Evolutionary conservation across 2,888 invertebrate species (phyloP).

Genomic region (Ormyrus thymus): DNA sequence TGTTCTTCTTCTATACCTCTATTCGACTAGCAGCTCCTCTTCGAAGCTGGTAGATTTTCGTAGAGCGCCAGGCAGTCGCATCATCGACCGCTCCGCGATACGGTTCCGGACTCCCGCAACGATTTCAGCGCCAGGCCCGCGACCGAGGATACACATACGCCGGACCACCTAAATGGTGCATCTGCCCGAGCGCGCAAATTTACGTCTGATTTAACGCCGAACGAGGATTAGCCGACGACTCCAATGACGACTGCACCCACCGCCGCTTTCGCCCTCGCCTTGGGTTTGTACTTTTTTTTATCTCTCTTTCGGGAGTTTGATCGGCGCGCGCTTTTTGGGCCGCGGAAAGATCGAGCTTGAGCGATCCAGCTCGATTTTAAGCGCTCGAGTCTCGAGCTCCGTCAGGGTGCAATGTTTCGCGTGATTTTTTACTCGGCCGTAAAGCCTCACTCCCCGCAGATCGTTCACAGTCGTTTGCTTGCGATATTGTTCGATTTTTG

Average conservation of each 20-base stretch:
- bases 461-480: too few species aligned
- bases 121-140: not conserved
- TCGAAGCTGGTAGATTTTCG: conserved; percentile 40
- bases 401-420: too few species aligned
- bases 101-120: conserved; percentile 31
- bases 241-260: conserved; percentile 55
- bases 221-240: not conserved
- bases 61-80: conserved; percentile 48
- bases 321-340: too few species aligned
- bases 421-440: too few species aligned
- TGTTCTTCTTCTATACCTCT: conserved; percentile 47
- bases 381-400: too few species aligned
- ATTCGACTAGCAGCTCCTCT: conserved; percentile 40
- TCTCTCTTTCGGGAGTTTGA: too few species aligned
- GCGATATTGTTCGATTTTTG: too few species aligned
- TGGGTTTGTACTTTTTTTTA: conserved; percentile 58
- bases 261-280: conserved; percentile 55
- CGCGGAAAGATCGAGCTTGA: too few species aligned
- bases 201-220: not conserved
- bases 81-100: conserved; percentile 44
- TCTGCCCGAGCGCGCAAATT: too few species aligned
- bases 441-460: too few species aligned
- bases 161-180: not conserved
- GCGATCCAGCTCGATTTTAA: too few species aligned
- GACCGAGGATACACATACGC: too few species aligned